Percentiles rank a stretch among this genome's conserved stretches.
Evolutionary conservation across 92 coral and sea anemone genomes (phyloP).

Genomic region (Desmophyllum pertusum): DNA sequence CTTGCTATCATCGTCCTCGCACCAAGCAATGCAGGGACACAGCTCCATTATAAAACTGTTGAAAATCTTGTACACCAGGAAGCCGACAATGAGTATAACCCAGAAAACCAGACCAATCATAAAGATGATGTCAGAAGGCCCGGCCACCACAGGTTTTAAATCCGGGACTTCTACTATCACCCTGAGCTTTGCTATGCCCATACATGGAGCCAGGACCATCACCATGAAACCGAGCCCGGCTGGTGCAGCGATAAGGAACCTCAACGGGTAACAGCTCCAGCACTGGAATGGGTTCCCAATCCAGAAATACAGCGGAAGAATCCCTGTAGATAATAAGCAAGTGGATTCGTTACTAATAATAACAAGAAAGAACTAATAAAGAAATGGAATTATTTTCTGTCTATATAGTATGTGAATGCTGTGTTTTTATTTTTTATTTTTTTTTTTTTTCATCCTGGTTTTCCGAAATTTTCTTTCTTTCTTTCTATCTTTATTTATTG

Average conservation of each 20-base stretch:
- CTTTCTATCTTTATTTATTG: too few relatives aligned
- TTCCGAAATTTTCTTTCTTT: too few relatives aligned
- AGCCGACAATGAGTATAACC: slow-evolving; percentile 54
- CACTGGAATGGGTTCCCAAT: slow-evolving; percentile 92
- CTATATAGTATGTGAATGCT: too few relatives aligned
- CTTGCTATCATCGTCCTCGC: slow-evolving; percentile 59
- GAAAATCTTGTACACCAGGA: slow-evolving; percentile 61
- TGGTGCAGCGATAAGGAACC: slow-evolving; percentile 73
- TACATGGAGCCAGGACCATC: slow-evolving; percentile 73
- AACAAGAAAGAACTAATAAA: too few relatives aligned
- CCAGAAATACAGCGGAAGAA: slow-evolving; percentile 84
- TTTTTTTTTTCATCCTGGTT: too few relatives aligned
- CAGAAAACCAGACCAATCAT: slow-evolving; percentile 82
- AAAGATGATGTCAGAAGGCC: slow-evolving; percentile 76
- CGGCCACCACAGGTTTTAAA: slow-evolving; percentile 52
- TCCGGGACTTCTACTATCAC: slow-evolving; percentile 65
- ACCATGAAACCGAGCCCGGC: slow-evolving; percentile 68
- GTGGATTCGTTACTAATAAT: too few relatives aligned
- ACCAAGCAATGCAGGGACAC: slow-evolving; percentile 85
- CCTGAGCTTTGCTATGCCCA: slow-evolving; percentile 80
- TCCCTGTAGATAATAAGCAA: slow-evolving; percentile 58
- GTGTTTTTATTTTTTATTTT: too few relatives aligned
- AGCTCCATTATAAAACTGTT: slow-evolving; percentile 68
- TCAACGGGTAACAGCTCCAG: slow-evolving; percentile 86
- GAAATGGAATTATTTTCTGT: too few relatives aligned